Evolutionary conservation across 1,140 invertebrate species (phyloP).

Genomic region (Drusus annulatus): DNA sequence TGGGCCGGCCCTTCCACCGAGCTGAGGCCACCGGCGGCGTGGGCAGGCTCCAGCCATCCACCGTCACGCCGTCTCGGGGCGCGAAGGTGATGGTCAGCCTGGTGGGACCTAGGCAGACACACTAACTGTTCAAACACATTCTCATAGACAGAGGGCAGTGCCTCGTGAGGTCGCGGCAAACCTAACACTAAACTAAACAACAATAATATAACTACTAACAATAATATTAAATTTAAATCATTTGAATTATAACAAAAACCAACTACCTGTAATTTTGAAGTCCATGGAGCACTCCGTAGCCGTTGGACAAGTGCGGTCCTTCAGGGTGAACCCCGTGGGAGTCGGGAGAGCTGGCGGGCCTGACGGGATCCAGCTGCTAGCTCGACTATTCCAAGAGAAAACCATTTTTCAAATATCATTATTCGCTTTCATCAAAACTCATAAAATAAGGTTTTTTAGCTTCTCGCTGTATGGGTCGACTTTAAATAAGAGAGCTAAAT

Average conservation of each 20-base stretch:
- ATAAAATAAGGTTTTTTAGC: too few species aligned
- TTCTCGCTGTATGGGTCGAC: too few species aligned
- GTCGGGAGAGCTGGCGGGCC: background rate
- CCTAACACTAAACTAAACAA: background rate
- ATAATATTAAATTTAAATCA: too few species aligned
- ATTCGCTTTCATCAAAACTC: too few species aligned
- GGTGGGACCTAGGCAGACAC: conserved; percentile 31
- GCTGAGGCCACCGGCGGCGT: background rate
- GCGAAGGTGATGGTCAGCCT: conserved; percentile 46
- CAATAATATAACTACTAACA: too few species aligned
- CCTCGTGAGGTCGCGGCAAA: background rate
- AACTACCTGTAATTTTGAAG: background rate
- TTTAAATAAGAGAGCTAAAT: too few species aligned
- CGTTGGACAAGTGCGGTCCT: background rate
- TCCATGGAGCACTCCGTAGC: background rate
- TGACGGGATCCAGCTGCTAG: conserved; percentile 12
- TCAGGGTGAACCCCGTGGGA: background rate
- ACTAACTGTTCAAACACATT: background rate
- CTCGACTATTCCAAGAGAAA: background rate
- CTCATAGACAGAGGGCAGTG: too few species aligned
- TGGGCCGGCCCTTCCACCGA: conserved; percentile 23
- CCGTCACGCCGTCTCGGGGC: conserved; percentile 21
- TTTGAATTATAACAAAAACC: too few species aligned
- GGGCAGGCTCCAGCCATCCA: conserved; percentile 29
- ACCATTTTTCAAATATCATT: too few species aligned